These are phyloP conservation scores for Hippolais icterina DNA, from an alignment of 2,113 vertebrate species.

Conservation along the genomic window DNA sequence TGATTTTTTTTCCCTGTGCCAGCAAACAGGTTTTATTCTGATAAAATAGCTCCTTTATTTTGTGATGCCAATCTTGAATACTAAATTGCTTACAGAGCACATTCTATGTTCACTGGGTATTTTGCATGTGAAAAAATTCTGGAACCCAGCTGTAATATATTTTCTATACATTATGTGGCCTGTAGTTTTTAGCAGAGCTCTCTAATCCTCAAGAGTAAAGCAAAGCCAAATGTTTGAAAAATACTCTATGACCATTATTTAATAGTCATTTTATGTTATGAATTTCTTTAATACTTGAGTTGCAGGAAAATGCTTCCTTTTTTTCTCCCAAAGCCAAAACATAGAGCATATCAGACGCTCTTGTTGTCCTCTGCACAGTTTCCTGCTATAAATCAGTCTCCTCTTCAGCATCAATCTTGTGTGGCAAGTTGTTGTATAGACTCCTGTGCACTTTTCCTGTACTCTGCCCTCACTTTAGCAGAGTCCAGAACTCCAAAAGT, in stretches of 20 bases:
- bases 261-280: background rate
- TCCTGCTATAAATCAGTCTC: background rate
- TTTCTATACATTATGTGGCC: rapidly evolving
- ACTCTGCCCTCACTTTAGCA: background rate
- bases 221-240: background rate
- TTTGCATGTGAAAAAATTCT: background rate
- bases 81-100: background rate
- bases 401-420: background rate
- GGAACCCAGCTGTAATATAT: background rate
- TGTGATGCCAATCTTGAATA: background rate
- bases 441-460: background rate
- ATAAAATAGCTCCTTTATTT: background rate
- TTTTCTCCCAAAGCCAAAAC: background rate
- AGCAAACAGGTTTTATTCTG: background rate
- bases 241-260: background rate
- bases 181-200: background rate
- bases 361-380: rapidly evolving
- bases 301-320: background rate
- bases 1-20: background rate
- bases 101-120: background rate
- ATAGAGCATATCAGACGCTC: background rate
- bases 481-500: background rate
- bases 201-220: background rate
- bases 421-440: background rate
- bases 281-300: background rate